Conservation (phyloP, 2,113 vertebrate species). For the Pterocles orientalis region DNA sequence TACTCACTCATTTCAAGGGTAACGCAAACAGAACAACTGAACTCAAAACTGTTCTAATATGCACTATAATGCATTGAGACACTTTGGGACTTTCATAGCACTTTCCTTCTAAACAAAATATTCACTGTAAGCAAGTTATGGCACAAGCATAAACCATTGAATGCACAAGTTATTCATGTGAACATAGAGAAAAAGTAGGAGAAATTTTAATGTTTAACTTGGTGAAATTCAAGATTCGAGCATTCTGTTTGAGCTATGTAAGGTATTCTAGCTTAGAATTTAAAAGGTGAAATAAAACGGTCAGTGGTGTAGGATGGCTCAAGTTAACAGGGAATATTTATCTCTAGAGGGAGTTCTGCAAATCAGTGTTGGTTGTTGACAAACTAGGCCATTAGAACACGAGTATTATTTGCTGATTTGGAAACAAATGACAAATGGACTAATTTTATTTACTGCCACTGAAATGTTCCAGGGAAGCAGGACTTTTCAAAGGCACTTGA, state of each 20-base stretch:
- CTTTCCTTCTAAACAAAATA: neutral
- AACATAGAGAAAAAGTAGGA: neutral
- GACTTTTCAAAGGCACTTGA: neutral
- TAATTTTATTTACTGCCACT: conserved; percentile 49
- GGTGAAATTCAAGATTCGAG: neutral
- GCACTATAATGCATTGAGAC: neutral
- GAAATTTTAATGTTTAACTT: neutral
- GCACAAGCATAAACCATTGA: neutral
- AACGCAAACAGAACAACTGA: neutral
- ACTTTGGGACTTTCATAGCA: neutral
- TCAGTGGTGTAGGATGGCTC: neutral
- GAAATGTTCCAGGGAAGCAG: conserved; percentile 27
- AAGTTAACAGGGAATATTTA: neutral
- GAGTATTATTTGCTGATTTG: conserved; percentile 42
- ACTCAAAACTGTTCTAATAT: neutral
- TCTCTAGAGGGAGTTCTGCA: neutral
- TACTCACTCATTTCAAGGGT: neutral
- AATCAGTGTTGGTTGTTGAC: conserved; percentile 47
- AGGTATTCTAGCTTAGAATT: neutral
- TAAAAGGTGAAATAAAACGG: conserved; percentile 9
- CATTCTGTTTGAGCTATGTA: neutral
- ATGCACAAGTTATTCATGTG: neutral
- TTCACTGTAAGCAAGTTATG: neutral
- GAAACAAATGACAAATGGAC: conserved; percentile 22
- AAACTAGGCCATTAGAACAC: conserved; percentile 39